A percentile compares a stretch with the other conserved stretches of the same genome.
Conservation (phyloP, 1,140 invertebrate genomes). For the Pseudoatta argentina region DNA sequence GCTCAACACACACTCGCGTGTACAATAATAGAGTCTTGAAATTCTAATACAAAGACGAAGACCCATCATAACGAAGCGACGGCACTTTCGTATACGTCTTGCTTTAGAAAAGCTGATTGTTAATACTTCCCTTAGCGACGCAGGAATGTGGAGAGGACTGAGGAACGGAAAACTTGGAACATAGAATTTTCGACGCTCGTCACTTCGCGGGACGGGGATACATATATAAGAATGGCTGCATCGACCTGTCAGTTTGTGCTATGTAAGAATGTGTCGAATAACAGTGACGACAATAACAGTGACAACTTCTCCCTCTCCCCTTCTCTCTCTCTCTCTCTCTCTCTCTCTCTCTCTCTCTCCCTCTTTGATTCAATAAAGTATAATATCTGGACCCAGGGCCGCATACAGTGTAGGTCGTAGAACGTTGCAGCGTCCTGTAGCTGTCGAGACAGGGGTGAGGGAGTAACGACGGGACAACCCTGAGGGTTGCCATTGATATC, state of each 20-base stretch:
- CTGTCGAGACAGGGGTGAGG: background rate
- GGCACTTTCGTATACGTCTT: slow-evolving; percentile 53
- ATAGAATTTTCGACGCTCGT: slow-evolving; percentile 71
- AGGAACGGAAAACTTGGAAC: slow-evolving; percentile 19
- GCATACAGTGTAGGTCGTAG: slow-evolving; percentile 23
- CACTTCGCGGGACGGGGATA: slow-evolving; percentile 57
- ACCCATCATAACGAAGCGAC: slow-evolving; percentile 38
- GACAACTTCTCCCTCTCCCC: slow-evolving; percentile 72
- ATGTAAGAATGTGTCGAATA: slow-evolving; percentile 59
- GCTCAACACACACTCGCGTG: slow-evolving; percentile 1
- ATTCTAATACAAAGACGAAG: slow-evolving; percentile 61
- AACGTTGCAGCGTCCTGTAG: slow-evolving; percentile 60
- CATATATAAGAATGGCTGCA: slow-evolving; percentile 51
- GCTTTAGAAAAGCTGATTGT: slow-evolving; percentile 72
- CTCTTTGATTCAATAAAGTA: slow-evolving; percentile 81
- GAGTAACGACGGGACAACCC: slow-evolving; percentile 72
- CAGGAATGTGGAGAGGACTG: background rate
- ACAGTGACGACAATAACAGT: slow-evolving; percentile 78
- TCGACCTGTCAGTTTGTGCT: slow-evolving; percentile 70
- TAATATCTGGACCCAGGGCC: slow-evolving; percentile 77
- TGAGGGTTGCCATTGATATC: slow-evolving; percentile 85
- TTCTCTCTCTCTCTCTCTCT: slow-evolving; percentile 52
- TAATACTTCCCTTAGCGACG: slow-evolving; percentile 56
- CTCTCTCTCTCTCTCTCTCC: slow-evolving; percentile 52
- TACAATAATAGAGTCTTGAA: slow-evolving; percentile 66